Percentiles rank a stretch among this genome's conserved stretches.
These are phyloP conservation scores for Sebastes vulpes DNA, from an alignment of 2,797 vertebrate genomes.

Conservation along the genomic window DNA sequence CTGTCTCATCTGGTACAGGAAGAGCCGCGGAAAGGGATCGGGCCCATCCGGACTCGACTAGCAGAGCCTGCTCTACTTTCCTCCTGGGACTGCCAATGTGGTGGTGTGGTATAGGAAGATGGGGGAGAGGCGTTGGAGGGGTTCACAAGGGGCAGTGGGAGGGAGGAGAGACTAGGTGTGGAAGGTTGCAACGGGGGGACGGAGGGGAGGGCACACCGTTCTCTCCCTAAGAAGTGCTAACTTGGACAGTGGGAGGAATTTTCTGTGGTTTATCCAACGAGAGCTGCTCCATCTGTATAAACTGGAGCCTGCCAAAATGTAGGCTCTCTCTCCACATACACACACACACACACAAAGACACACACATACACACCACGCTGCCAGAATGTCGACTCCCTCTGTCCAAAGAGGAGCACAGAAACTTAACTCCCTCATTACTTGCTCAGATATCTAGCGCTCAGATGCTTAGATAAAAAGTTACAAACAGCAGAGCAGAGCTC, in stretches of 20 bases:
- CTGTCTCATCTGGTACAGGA: constrained; percentile 55
- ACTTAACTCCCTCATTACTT: constrained; percentile 84
- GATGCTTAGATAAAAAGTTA: constrained; percentile 46
- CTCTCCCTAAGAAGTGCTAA: constrained; percentile 97
- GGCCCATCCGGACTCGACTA: constrained; percentile 41
- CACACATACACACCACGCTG: constrained; percentile 68
- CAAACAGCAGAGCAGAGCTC: constrained; percentile 18
- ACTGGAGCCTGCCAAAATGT: constrained; percentile 91
- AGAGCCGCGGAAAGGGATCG: constrained; percentile 38
- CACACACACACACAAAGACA: constrained; percentile 37
- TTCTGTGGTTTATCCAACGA: constrained; percentile 95
- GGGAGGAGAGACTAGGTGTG: constrained; percentile 58
- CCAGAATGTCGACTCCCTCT: constrained; percentile 89
- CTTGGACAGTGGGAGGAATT: constrained; percentile 97
- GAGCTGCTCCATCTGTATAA: constrained; percentile 99
- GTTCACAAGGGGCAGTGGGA: constrained; percentile 58
- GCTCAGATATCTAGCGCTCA: constrained; percentile 47
- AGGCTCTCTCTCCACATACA: constrained; percentile 62
- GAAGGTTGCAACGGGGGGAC: constrained; percentile 52
- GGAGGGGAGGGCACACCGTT: constrained; percentile 77
- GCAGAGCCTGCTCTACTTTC: constrained; percentile 55
- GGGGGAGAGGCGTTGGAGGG: constrained; percentile 35
- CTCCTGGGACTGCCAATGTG: constrained; percentile 50
- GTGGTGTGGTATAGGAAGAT: constrained; percentile 39
- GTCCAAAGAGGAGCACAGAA: constrained; percentile 76